Base-by-base conservation (phyloP, 2,888 invertebrate genomes). In the Sipha maydis region DNA sequence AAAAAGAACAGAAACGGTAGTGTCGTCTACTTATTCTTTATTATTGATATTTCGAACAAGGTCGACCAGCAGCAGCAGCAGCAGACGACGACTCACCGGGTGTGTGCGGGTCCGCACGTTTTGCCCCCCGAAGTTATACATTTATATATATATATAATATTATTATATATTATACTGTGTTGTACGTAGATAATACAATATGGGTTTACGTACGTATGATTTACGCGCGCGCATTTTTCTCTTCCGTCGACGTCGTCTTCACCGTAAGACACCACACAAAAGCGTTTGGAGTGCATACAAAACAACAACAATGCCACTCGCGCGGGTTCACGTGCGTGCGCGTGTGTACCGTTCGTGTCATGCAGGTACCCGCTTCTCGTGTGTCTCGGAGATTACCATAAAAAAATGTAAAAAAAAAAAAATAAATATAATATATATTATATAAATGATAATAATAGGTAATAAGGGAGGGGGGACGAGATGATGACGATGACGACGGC, bases 321-420 rank as follows among this genome's bases (percentile, higher is more conserved):
- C 31, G 83, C 31, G 78, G 21, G 48, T 61, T 67, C 38, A 41
- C 41, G 71, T 67, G 82, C 41, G 54, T 56, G 73, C 14, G 83
- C 3, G 83, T 2, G 34, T 21, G 25, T 25, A 41, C 34, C 41
- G 41, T 61, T 67, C 56, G 71, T 86, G 86, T 86, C 71, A 86
- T 86, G 86, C 86, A 86, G 86, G 86, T 86, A 86, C 86, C 86
- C 86, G 86, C 86, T 86, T 80, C 80, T 79, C 77, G 85, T 69
- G 78, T 69, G 78, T 78, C 54, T 71, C 78, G 48, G 9, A 78
- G 41, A 78, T 85, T 85, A 78, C 78, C 85, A 85, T 85, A 85
- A 85, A 85, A 77, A 31, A 48, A 75, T 21, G 28, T n/a, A 25
- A 82, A 82, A 69, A 69, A 78, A 67, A 14, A 67, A 41, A 5